phyloP scores from a whole-genome alignment of 2,113 vertebrate genomes.

The Scartelaos histophorus region DNA sequence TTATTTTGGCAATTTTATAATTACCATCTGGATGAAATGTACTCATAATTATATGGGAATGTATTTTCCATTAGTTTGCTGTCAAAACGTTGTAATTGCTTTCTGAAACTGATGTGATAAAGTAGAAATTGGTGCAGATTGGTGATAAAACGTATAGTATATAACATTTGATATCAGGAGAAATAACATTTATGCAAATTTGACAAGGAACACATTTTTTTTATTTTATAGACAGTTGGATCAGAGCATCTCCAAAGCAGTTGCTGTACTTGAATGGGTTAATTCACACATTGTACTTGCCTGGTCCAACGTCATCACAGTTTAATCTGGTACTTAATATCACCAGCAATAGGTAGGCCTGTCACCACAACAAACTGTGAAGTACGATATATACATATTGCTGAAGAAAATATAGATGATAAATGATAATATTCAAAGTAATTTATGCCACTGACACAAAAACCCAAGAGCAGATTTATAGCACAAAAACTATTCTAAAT shows the following conservation, averaged over 20 bases:
- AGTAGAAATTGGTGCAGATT: constrained; percentile 11
- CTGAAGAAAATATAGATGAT: no score
- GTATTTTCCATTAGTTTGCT: constrained; percentile 60
- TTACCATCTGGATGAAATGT: constrained; percentile 11
- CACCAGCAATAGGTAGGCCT: no score
- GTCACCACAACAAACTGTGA: no score
- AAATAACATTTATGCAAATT: neutral
- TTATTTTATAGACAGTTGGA: neutral
- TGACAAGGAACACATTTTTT: neutral
- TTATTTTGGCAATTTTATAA: constrained; percentile 20
- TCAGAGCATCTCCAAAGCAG: neutral
- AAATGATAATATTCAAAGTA: no score
- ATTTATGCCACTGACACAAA: no score
- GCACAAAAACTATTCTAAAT: no score
- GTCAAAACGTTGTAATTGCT: constrained; percentile 51
- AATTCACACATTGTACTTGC: neutral
- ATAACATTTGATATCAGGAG: neutral
- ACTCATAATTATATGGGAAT: constrained; percentile 52
- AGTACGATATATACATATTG: no score
- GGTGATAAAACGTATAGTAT: neutral
- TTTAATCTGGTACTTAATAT: neutral
- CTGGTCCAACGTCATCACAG: neutral
- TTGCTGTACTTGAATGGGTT: neutral
- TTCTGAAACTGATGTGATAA: constrained; percentile 34
- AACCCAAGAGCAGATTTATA: no score